phyloP scores from a whole-genome alignment of 2,888 invertebrate genomes.

The Acanthosepion esculentum region DNA sequence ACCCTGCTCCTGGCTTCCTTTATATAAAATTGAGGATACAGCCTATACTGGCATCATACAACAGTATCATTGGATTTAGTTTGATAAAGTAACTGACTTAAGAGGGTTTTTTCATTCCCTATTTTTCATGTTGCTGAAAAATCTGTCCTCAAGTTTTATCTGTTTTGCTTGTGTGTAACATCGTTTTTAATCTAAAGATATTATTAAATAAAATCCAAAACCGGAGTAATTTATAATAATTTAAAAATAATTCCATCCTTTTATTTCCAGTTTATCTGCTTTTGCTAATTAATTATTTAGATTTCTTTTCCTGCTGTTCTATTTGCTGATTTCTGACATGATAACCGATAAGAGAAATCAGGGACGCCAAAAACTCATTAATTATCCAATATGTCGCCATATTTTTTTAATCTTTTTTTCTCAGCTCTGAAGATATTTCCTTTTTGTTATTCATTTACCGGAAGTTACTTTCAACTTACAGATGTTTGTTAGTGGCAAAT shows the following conservation, averaged over 20 bases:
- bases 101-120: no score
- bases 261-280: neutral
- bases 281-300: neutral
- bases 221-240: neutral
- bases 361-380: neutral
- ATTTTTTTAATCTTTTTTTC: neutral
- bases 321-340: neutral
- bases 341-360: neutral
- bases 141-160: no score
- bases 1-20: no score
- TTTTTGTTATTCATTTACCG: neutral
- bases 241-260: neutral
- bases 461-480: conserved; percentile 4
- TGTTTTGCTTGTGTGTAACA: no score
- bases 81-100: no score
- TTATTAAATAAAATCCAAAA: neutral
- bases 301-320: neutral
- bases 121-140: no score
- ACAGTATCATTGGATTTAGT: no score
- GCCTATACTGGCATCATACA: no score
- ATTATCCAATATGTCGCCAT: no score
- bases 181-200: neutral
- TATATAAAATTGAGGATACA: no score
- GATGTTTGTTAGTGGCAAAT: neutral
- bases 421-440: neutral